Percentiles rank a stretch among this genome's conserved stretches.
Evolutionary conservation across 2,113 vertebrate species (phyloP).

Genomic region (Dendropsophus ebraccatus): DNA sequence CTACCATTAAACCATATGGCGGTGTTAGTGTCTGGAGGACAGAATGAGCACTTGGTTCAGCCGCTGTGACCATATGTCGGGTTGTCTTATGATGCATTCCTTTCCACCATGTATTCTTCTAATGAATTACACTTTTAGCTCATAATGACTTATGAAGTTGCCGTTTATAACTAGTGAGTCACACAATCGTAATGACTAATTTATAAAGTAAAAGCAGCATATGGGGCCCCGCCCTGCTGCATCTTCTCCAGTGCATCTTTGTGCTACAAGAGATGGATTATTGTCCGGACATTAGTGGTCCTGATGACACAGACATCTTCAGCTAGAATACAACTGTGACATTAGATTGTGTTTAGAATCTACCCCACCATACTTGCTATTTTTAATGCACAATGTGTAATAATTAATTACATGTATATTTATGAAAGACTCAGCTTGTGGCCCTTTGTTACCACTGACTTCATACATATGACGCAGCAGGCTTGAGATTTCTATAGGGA

Average conservation of each 20-base stretch:
- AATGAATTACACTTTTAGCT: neutral
- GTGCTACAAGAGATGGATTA: slow-evolving; percentile 1
- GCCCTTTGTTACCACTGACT: neutral
- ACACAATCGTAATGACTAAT: slow-evolving; percentile 38
- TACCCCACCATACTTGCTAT: no score
- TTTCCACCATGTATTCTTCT: neutral
- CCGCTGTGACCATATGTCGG: neutral
- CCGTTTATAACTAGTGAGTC: slow-evolving; percentile 39
- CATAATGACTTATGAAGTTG: slow-evolving; percentile 12
- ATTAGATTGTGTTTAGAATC: no score
- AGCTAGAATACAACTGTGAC: neutral
- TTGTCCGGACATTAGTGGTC: neutral
- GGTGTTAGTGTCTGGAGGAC: neutral
- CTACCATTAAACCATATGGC: neutral
- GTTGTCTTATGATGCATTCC: neutral
- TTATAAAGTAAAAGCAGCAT: slow-evolving; percentile 17
- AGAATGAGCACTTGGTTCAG: neutral
- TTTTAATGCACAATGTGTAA: neutral
- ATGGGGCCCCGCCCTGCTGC: slow-evolving; percentile 12
- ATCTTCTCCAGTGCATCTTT: slow-evolving; percentile 16
- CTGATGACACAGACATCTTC: neutral
- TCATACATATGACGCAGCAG: neutral
- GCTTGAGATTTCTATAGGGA: neutral
- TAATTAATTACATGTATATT: neutral
- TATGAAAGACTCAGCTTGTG: neutral